Percentiles rank a stretch among this genome's conserved stretches.
phyloP scores from a whole-genome alignment of 2,888 invertebrate species.

The Nemurella pictetii region DNA sequence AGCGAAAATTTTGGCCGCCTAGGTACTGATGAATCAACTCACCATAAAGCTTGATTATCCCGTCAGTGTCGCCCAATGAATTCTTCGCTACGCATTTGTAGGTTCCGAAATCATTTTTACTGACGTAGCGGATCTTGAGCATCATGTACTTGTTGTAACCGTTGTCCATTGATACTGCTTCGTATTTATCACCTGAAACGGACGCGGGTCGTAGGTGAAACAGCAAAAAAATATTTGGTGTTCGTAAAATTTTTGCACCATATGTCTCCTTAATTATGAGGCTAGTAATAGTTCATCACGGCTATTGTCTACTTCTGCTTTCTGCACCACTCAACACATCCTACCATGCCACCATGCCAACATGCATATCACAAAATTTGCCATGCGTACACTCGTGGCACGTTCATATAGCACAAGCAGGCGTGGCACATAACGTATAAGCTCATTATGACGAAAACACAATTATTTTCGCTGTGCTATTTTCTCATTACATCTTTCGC shows the following conservation, averaged over 20 bases:
- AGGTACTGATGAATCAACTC: too few relatives aligned
- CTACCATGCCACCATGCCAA: too few relatives aligned
- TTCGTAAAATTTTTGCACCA: too few relatives aligned
- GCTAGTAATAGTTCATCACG: background rate
- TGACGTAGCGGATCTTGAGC: conserved; percentile 48
- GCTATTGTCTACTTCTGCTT: background rate
- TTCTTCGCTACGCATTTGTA: conserved; percentile 49
- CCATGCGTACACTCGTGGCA: background rate
- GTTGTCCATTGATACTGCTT: conserved; percentile 48
- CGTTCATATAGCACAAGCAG: background rate
- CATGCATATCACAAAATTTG: too few relatives aligned
- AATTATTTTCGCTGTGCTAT: background rate
- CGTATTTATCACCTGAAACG: conserved; percentile 48
- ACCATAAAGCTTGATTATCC: conserved; percentile 48
- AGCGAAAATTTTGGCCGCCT: too few relatives aligned
- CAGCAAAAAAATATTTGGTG: too few relatives aligned
- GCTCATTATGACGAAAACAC: background rate
- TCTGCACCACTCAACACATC: too few relatives aligned
- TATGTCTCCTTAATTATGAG: background rate
- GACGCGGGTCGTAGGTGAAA: background rate
- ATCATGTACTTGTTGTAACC: conserved; percentile 50
- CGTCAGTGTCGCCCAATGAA: conserved; percentile 47
- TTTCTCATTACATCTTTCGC: background rate
- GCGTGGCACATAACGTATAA: background rate
- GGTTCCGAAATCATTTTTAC: conserved; percentile 46